Conservation (phyloP, 2,888 invertebrate species). For the Polia nebulosa region DNA sequence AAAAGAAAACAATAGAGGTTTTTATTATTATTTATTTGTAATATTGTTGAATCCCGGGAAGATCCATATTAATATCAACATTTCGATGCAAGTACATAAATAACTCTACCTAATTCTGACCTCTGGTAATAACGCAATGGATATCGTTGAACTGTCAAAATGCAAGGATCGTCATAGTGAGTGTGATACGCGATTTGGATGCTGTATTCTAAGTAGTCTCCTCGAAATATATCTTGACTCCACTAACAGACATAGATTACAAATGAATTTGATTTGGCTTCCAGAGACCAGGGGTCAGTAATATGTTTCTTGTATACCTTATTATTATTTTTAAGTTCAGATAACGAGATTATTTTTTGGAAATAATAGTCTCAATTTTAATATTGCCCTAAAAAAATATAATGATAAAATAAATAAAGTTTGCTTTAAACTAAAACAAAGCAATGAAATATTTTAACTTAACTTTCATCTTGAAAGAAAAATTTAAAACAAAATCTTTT, state of each 20-base stretch:
- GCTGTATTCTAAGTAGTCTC: constrained; percentile 8
- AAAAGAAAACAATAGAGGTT: no score
- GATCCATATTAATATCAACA: no score
- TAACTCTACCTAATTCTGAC: no score
- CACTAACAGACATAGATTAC: constrained; percentile 12
- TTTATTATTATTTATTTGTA: no score
- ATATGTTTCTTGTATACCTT: neutral
- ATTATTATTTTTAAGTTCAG: neutral
- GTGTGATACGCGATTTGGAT: neutral
- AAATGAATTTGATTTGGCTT: neutral
- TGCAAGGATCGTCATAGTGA: neutral
- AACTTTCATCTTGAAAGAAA: neutral
- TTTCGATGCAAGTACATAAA: no score
- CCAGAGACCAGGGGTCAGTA: neutral
- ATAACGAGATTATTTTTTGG: neutral
- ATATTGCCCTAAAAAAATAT: neutral
- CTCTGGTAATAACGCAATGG: neutral
- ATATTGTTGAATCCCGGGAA: no score
- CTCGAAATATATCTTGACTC: constrained; percentile 13
- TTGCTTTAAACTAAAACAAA: neutral
- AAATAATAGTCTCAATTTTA: neutral
- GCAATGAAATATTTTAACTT: neutral
- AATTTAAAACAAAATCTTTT: neutral
- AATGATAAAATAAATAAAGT: neutral
- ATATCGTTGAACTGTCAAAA: constrained; percentile 2